Evolutionary conservation across 2,888 invertebrate genomes (phyloP), one percentile per base, ranked within the genome.

Genomic region (Amphipoea lucens): DNA sequence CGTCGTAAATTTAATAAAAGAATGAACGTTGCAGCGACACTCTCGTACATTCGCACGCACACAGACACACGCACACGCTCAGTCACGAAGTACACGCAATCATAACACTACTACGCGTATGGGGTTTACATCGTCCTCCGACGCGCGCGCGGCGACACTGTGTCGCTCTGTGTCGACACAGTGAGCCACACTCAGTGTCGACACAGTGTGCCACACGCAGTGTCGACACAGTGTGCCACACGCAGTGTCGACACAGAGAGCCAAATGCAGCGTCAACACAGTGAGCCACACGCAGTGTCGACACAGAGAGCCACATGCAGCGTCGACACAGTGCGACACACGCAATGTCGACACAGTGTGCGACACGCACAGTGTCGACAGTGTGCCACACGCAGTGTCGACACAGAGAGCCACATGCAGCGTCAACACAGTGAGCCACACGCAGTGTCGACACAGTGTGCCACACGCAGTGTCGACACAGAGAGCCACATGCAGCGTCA

Each of bases 91-190:
- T 78, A 71, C 88, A 84, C 84, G 76, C 87, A 86, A 85, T 74
- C 87, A 90, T 83, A 89, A 90, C 89, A 90, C 91, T 91, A 92
- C 91, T 92, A 90, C 91, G 90, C 92, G 90, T 93, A 93, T 95
- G 95, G 95, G 95, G 95, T 95, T 95, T 94, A 92, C 93, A 84
- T 88, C 91, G 89, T 88, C 87, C 90, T 86, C 89, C 90, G 65
- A 66, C 84, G 79, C 63, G 76, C 70, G 36, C 75, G 42, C 17
- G 57, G 76, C 71, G 36, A 11, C 60, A 12, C 57, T 12, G 74
- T 23, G 74, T 17, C 23, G 9, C 3, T 3, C 57, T 60, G 42
- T 9, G n/a, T 0, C 70, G 40, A 1, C 73, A 73, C 51, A 48
- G 45, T 20, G 62, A 11, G 1, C 23, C 60, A 71, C 80, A 79